Base-by-base conservation (phyloP, 1,140 invertebrate species). In the Phthorimaea operculella region DNA sequence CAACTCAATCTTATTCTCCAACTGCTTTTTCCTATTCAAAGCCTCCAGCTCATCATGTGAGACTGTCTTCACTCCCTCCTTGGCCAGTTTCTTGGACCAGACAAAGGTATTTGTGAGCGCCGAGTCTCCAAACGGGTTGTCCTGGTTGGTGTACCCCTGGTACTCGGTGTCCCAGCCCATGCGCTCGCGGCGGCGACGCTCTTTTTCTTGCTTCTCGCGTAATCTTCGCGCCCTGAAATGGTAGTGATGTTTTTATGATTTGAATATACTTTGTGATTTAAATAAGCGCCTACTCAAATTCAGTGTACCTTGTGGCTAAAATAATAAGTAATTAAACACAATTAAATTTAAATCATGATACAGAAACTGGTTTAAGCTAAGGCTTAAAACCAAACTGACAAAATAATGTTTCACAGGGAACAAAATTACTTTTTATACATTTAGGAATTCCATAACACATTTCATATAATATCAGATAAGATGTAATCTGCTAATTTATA, bases 111-210 rank as follows among this genome's bases (percentile, higher is more conserved):
- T 70, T 11, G 84, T 86, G 7, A 99, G 88, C 78, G 96, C 96
- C 10, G 93, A 94, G 89, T 99, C 98, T 1, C 98, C 98, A 87
- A 99, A 99, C 0, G 98, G 98, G 87, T 99, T 99, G 79, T 99
- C 97, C 17, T 93, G 93, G 84, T 99, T 98, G 10, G 97, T 99
- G 73, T 99, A 99, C 67, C 96, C 96, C 16, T 96, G 87, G 77
- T 98, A 97, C 79, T 98, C 96, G 65, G 95, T 95, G 84, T 98
- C 96, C 96, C 96, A 98, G 2, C 96, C 96, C 95, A 97, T 97
- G 60, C 94, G 84, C 80, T 96, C 92, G 60, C 96, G 94, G 3
- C 94, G 83, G 58, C 92, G 93, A 16, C 93, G 87, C 84, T 98
- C 96, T 77, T 99, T 99, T 0, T 90, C 91, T 80, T 97, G 92